These are phyloP conservation scores for Butastur rufipennis DNA, from an alignment of 2,113 vertebrate species.

Conservation along the genomic window DNA sequence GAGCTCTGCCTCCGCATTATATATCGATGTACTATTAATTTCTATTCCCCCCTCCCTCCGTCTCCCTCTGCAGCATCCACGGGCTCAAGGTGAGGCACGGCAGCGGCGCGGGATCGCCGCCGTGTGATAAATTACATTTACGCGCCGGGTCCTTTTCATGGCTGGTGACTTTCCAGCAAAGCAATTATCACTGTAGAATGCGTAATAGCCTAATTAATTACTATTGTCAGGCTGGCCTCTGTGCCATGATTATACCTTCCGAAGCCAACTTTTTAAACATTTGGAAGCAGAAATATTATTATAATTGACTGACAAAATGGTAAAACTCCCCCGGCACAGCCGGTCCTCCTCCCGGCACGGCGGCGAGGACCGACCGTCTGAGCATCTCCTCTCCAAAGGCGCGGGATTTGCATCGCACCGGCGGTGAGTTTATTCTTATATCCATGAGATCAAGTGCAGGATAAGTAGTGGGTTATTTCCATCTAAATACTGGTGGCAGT, in stretches of 20 bases:
- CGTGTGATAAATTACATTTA: slow-evolving; percentile 90
- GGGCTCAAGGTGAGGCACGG: slow-evolving; percentile 87
- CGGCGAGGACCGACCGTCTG: neutral
- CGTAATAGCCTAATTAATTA: slow-evolving; percentile 99
- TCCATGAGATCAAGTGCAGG: slow-evolving; percentile 19
- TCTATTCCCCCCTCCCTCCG: neutral
- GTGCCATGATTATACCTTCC: slow-evolving; percentile 90
- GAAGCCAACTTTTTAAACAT: slow-evolving; percentile 85
- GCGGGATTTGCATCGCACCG: neutral
- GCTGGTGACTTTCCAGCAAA: slow-evolving; percentile 99
- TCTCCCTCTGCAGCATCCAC: neutral
- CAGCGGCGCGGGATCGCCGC: slow-evolving; percentile 63
- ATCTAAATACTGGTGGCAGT: slow-evolving; percentile 54
- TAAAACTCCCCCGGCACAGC: slow-evolving; percentile 39
- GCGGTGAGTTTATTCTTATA: slow-evolving; percentile 27
- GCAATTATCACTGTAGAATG: slow-evolving; percentile 99
- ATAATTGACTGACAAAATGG: slow-evolving; percentile 76
- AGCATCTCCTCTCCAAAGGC: neutral
- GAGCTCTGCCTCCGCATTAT: neutral
- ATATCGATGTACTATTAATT: neutral
- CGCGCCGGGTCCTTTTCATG: slow-evolving; percentile 83
- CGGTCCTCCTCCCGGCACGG: neutral
- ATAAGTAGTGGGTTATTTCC: slow-evolving; percentile 58
- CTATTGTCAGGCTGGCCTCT: slow-evolving; percentile 95
- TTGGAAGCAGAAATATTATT: slow-evolving; percentile 80